Evolutionary conservation across 2,113 vertebrate genomes (phyloP), one percentile per base, ranked within the genome.

Genomic region (Physeter macrocephalus): DNA sequence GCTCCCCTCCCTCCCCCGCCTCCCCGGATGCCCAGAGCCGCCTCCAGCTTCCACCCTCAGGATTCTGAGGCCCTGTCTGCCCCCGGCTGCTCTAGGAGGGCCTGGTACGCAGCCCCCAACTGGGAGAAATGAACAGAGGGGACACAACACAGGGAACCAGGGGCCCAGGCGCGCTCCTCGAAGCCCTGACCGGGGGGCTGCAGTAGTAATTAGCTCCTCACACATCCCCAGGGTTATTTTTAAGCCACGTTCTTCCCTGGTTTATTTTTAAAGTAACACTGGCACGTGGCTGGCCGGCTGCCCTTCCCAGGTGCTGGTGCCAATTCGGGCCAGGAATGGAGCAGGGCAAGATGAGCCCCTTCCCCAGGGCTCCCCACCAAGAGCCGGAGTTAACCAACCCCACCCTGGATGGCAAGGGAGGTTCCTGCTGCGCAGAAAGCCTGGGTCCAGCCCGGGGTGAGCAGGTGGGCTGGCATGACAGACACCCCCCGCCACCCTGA

Each of bases 211-310:
- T 95, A 98, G 94, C 92, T 94, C 66, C 95, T 96, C 88, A 95
- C 96, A 96, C 81, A 57, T 66, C 80, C 81, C 97, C 17, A 0
- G 88, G 93, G 92, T 93, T 98, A 98, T 97, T 98, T 98, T 97
- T 98, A 97, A 97, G 93, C 82, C 75, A 91, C 41, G 10, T 94
- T 95, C 86, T 96, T 96, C 94, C 85, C 84, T 74, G 83, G 97
- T 97, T 97, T 98, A 98, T 98, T 98, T 98, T 97, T 97, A 97
- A 97, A 97, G 80, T 90, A 90, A 90, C 54, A 62, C 81, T 90
- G 95, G 96, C 96, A 96, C 90, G 17, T 96, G 97, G 96, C 92
- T 97, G 96, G 95, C 92, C 43, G 20, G 82, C 94, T 97, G 97
- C 95, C 97, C 97, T 97, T 94, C 87, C 96, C 97, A 97, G 97